phyloP scores from a whole-genome alignment of 2,888 invertebrate species.

The Papilio demoleus region DNA sequence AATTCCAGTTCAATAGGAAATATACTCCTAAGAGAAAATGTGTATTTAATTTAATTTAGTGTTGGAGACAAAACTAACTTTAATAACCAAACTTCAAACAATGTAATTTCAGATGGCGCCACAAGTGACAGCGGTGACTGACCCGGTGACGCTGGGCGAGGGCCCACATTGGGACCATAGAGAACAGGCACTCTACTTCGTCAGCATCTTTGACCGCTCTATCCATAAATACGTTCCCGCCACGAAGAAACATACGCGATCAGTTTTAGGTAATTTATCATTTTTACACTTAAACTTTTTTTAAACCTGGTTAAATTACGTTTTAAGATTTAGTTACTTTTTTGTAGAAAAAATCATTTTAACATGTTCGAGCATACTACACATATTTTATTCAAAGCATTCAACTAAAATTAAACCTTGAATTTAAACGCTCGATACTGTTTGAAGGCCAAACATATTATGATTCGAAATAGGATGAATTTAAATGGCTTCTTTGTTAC shows the following conservation, averaged over 20 bases:
- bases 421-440: neutral
- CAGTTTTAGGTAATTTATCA: constrained; percentile 72
- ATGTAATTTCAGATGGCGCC: constrained; percentile 64
- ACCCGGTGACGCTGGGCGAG: constrained; percentile 85
- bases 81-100: too few relatives aligned
- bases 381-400: too few relatives aligned
- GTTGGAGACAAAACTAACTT: too few relatives aligned
- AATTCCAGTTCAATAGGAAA: too few relatives aligned
- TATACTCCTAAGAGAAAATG: too few relatives aligned
- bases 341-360: too few relatives aligned
- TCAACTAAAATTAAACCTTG: neutral
- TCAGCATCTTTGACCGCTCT: constrained; percentile 84
- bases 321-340: neutral
- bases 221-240: constrained; percentile 80
- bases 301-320: neutral
- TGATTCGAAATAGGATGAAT: neutral
- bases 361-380: too few relatives aligned
- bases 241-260: constrained; percentile 75
- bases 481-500: neutral
- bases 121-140: constrained; percentile 71
- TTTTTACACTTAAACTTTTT: neutral
- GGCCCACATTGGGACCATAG: constrained; percentile 88
- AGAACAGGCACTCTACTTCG: constrained; percentile 85
- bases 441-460: constrained; percentile 3
- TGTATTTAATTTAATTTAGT: too few relatives aligned